phyloP scores from a whole-genome alignment of 2,888 invertebrate species.

The Ernsta delagoae region DNA sequence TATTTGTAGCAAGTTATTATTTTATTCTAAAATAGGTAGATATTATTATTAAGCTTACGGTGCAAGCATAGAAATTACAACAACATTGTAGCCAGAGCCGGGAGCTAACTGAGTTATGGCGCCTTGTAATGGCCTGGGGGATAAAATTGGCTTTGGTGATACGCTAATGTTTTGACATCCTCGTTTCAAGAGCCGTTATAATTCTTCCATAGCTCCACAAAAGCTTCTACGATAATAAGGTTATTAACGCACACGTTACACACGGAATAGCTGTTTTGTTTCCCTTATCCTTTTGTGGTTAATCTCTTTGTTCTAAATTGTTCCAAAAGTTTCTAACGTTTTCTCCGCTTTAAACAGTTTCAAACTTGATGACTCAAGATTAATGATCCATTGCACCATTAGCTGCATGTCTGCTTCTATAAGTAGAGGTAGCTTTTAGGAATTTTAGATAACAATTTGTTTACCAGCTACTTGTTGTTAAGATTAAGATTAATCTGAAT shows the following conservation, averaged over 20 bases:
- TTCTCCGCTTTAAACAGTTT: conserved; percentile 19
- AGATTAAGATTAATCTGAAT: neutral
- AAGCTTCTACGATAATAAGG: conserved; percentile 38
- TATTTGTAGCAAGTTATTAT: neutral
- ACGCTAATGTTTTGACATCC: conserved; percentile 43
- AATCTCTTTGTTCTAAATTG: conserved; percentile 35
- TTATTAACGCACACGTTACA: conserved; percentile 32
- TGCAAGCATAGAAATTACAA: conserved; percentile 30
- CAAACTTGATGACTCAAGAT: conserved; percentile 21
- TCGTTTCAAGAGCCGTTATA: conserved; percentile 45
- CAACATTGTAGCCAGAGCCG: conserved; percentile 50
- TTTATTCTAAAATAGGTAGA: conserved; percentile 8
- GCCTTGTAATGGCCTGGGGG: conserved; percentile 46
- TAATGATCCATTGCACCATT: conserved; percentile 26
- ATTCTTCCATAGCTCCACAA: conserved; percentile 38
- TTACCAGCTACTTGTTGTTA: neutral
- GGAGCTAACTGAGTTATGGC: conserved; percentile 58
- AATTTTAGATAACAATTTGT: conserved; percentile 5
- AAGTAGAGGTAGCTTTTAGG: conserved; percentile 5
- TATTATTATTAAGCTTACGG: conserved; percentile 17
- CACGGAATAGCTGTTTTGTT: conserved; percentile 24
- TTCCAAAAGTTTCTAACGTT: conserved; percentile 21
- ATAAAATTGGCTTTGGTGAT: conserved; percentile 45
- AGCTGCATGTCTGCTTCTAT: conserved; percentile 7
- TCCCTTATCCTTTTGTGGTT: conserved; percentile 25